Evolutionary conservation across 2,888 invertebrate species (phyloP).

Genomic region (Diaprepes abbreviatus): DNA sequence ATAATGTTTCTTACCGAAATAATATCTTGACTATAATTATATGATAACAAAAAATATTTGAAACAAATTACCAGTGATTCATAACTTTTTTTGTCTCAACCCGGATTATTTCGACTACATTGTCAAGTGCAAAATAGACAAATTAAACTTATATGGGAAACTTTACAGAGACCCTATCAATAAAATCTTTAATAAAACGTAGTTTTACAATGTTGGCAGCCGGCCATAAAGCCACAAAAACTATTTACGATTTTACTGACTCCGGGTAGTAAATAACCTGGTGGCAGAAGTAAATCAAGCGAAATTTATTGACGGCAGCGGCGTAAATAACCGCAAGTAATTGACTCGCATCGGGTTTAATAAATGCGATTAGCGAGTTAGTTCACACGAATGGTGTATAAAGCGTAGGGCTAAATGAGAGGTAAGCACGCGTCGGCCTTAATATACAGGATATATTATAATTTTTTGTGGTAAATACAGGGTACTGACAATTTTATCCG

Average conservation of each 20-base stretch:
- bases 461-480: too few species aligned
- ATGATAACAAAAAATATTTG: too few species aligned
- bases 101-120: too few species aligned
- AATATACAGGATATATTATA: conserved; percentile 6
- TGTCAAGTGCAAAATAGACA: too few species aligned
- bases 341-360: conserved; percentile 60
- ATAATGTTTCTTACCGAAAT: too few species aligned
- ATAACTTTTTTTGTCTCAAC: too few species aligned
- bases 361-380: conserved; percentile 61
- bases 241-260: conserved; percentile 45
- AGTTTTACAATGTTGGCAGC: conserved; percentile 35
- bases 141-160: too few species aligned
- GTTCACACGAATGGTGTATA: conserved; percentile 60
- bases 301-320: conserved; percentile 49
- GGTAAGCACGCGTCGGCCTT: conserved; percentile 53
- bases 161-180: too few species aligned
- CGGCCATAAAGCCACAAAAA: conserved; percentile 40
- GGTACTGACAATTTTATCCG: too few species aligned
- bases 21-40: too few species aligned
- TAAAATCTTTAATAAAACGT: too few species aligned
- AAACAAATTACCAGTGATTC: too few species aligned
- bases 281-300: conserved; percentile 50
- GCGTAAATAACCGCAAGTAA: conserved; percentile 55
- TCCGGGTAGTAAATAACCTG: conserved; percentile 45
- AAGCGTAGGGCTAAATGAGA: conserved; percentile 53